Evolutionary conservation across 2,797 vertebrate species (phyloP).

Genomic region (Notoglanidium macrostoma): DNA sequence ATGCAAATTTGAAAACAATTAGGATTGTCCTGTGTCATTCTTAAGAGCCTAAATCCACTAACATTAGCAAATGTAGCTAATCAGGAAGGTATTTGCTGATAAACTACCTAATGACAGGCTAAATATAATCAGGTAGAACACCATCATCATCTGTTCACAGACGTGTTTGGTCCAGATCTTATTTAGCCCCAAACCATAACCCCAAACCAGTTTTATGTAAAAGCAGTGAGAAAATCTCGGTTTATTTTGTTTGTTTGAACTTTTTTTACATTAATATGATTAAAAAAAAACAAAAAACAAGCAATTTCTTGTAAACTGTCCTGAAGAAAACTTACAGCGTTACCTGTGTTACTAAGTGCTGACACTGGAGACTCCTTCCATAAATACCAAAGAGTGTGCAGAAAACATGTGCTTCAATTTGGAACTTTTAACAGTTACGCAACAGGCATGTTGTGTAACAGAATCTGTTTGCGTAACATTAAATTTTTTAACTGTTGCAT

Average conservation of each 20-base stretch:
- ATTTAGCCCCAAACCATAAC: neutral
- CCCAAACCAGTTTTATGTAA: neutral
- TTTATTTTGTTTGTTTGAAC: neutral
- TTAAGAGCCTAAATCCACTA: neutral
- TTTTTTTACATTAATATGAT: neutral
- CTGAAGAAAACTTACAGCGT: too few relatives aligned
- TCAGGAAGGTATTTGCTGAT: neutral
- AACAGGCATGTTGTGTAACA: neutral
- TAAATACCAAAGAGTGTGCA: neutral
- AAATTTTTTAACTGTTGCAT: neutral
- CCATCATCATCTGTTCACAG: neutral
- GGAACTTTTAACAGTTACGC: neutral
- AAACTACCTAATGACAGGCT: neutral
- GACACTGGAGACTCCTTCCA: constrained; percentile 6
- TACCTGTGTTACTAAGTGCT: too few relatives aligned
- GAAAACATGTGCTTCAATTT: neutral
- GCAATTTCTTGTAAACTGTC: too few relatives aligned
- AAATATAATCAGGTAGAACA: neutral
- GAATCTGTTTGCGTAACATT: neutral
- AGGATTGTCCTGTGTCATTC: neutral
- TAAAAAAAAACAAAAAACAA: too few relatives aligned
- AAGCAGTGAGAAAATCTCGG: neutral
- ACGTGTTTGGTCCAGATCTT: neutral
- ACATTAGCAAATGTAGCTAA: neutral
- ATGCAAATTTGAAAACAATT: neutral